These are phyloP conservation scores for Gouania willdenowi DNA, from an alignment of 2,797 vertebrate genomes.

Conservation along the genomic window DNA sequence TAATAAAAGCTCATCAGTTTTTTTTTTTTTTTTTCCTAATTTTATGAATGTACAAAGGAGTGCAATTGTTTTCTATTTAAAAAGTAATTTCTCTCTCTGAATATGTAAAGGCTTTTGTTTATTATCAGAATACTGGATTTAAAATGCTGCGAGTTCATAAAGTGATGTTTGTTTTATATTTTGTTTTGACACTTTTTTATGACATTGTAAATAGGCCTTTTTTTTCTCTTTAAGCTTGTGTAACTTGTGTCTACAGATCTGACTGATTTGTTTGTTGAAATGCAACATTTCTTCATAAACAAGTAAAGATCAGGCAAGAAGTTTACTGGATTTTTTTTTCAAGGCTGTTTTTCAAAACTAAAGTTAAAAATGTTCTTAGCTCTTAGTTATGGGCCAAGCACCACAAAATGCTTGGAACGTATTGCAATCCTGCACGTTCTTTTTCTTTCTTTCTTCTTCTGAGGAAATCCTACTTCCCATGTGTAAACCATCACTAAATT, in stretches of 20 bases:
- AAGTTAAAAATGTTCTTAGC: too few relatives aligned
- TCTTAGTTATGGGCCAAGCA: too few relatives aligned
- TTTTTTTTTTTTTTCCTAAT: slow-evolving; percentile 48
- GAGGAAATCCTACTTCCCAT: too few relatives aligned
- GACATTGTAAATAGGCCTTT: slow-evolving; percentile 62
- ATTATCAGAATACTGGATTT: slow-evolving; percentile 75
- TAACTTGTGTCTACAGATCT: slow-evolving; percentile 53
- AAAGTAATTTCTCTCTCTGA: slow-evolving; percentile 55
- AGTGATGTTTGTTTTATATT: slow-evolving; percentile 70
- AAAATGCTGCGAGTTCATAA: slow-evolving; percentile 70
- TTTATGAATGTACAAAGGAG: slow-evolving; percentile 80
- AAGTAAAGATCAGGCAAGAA: neutral
- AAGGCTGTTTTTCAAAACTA: too few relatives aligned
- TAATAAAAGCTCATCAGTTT: slow-evolving; percentile 59
- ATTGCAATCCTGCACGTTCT: too few relatives aligned
- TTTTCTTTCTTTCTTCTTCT: too few relatives aligned
- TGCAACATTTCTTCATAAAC: slow-evolving; percentile 25
- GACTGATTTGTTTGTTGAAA: slow-evolving; percentile 40
- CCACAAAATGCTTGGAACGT: too few relatives aligned
- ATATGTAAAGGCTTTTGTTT: slow-evolving; percentile 72
- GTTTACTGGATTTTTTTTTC: too few relatives aligned
- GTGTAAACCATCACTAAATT: too few relatives aligned
- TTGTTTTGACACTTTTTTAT: slow-evolving; percentile 64
- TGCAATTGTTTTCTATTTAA: slow-evolving; percentile 81
- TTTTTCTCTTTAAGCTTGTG: slow-evolving; percentile 54